Conservation (phyloP, 1,140 invertebrate species). For the Kradibia gibbosae region DNA sequence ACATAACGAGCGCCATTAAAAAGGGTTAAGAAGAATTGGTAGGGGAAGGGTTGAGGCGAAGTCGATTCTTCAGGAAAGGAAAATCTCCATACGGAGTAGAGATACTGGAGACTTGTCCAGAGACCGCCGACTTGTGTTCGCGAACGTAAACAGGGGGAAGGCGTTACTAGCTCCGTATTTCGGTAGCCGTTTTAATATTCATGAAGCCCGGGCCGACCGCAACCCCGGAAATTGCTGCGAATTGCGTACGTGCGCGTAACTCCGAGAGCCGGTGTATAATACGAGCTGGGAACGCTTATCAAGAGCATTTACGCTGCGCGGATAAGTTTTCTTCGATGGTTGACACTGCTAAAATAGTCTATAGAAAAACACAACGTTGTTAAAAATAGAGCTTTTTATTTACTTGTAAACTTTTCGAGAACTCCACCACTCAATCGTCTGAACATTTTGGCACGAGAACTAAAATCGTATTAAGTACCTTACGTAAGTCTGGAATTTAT, state of each 20-base stretch:
- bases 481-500: background rate
- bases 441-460: background rate
- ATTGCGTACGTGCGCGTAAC: slow-evolving; percentile 50
- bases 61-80: too few relatives aligned
- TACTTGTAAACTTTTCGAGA: background rate
- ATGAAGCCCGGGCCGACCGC: slow-evolving; percentile 53
- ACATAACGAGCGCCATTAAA: too few relatives aligned
- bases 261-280: background rate
- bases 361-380: background rate
- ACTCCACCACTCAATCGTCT: background rate
- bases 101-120: too few relatives aligned
- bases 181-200: slow-evolving; percentile 63
- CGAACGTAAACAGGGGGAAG: background rate
- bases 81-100: too few relatives aligned
- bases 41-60: too few relatives aligned
- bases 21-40: too few relatives aligned
- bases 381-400: background rate
- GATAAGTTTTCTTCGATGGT: background rate
- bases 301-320: background rate
- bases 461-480: too few relatives aligned
- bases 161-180: slow-evolving; percentile 56
- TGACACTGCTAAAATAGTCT: background rate
- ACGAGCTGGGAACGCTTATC: background rate
- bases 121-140: background rate
- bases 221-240: slow-evolving; percentile 59